phyloP scores from a whole-genome alignment of 2,113 vertebrate genomes.

The Notothenia coriiceps region DNA sequence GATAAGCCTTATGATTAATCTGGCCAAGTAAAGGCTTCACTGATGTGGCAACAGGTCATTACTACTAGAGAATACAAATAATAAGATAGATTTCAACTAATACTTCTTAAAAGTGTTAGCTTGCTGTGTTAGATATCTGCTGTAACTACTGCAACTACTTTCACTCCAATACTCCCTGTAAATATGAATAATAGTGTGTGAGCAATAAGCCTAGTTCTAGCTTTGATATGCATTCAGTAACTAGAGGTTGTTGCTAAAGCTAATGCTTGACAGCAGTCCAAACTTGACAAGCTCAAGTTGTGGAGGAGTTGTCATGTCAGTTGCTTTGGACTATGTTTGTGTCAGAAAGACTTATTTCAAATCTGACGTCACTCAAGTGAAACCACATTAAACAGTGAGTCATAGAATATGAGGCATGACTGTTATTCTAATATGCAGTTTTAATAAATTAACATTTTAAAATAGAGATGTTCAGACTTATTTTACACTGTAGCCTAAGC shows the following conservation, averaged over 20 bases:
- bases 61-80: conserved; percentile 1
- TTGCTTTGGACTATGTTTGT: not conserved
- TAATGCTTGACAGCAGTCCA: not conserved
- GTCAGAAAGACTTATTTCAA: conserved; percentile 14
- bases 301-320: not conserved
- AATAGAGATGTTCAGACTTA: not conserved
- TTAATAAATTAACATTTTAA: not conserved
- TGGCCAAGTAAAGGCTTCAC: not conserved
- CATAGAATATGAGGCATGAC: conserved; percentile 12
- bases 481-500: not conserved
- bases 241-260: not conserved
- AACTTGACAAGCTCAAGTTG: not conserved
- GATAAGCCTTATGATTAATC: not conserved
- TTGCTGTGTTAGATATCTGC: not conserved
- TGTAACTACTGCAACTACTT: not conserved
- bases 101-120: not conserved
- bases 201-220: not conserved
- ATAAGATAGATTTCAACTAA: conserved; percentile 4
- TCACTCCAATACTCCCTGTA: not conserved
- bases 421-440: not conserved
- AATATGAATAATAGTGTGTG: not conserved
- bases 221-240: too few species aligned
- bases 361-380: conserved; percentile 72
- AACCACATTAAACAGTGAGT: conserved; percentile 65
- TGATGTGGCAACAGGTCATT: not conserved